Conservation (phyloP, 2,797 vertebrate genomes). For the Varecia variegata region DNA sequence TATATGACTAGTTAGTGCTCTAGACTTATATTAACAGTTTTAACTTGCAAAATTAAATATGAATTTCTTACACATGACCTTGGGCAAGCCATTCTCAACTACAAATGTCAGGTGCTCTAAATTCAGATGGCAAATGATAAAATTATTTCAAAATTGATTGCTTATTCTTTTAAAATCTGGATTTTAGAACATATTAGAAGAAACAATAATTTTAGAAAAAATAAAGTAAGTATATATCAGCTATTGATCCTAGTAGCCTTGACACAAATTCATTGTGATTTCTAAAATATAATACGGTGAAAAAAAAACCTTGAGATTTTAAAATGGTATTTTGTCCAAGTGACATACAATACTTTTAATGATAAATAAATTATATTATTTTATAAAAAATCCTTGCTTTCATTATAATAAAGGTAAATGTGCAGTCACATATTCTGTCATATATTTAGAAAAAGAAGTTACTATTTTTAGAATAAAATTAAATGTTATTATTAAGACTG, state of each 20-base stretch:
- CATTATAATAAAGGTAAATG: conserved; percentile 20
- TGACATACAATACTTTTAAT: background rate
- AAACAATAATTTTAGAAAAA: background rate
- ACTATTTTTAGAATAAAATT: conserved; percentile 38
- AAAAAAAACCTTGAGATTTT: background rate
- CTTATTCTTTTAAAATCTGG: background rate
- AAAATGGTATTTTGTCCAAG: background rate
- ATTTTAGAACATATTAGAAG: background rate
- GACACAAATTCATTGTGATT: background rate
- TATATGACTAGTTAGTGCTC: background rate
- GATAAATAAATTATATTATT: background rate
- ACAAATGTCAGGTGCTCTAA: background rate
- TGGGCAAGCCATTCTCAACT: background rate
- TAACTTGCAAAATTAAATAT: conserved; percentile 27
- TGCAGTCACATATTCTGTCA: background rate
- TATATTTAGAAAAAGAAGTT: conserved; percentile 3
- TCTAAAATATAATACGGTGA: background rate
- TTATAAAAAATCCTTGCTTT: background rate
- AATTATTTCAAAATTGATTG: background rate
- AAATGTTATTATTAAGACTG: conserved; percentile 38
- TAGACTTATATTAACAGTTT: background rate
- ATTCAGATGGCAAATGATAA: background rate
- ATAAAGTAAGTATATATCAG: background rate
- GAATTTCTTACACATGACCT: conserved; percentile 3
- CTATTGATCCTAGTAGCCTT: background rate